Evolutionary conservation across 2,888 invertebrate species (phyloP).

Genomic region (Rugalucina vietnamica): DNA sequence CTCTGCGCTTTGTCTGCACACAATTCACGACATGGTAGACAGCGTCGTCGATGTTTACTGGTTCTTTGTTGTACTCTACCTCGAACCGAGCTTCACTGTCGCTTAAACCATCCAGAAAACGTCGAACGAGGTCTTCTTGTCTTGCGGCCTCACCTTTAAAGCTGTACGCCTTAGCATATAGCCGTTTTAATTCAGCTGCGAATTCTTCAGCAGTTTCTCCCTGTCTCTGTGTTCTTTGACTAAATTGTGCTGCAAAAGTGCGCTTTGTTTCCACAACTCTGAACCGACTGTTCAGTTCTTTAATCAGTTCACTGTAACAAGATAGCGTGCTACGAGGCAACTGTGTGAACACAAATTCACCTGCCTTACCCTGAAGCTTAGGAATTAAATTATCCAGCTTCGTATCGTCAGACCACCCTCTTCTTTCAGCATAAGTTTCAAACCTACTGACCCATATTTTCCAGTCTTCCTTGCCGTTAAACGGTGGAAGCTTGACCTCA

Average conservation of each 20-base stretch:
- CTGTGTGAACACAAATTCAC: conserved; percentile 14
- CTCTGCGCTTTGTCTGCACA: neutral
- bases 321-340: neutral
- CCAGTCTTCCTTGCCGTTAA: conserved; percentile 39
- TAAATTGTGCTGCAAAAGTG: conserved; percentile 15
- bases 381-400: conserved; percentile 31
- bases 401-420: conserved; percentile 27
- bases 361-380: conserved; percentile 13
- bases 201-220: conserved; percentile 30
- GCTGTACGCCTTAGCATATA: conserved; percentile 30
- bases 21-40: conserved; percentile 31
- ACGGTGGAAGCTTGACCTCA: conserved; percentile 20
- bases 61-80: conserved; percentile 25
- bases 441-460: neutral
- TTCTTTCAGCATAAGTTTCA: too few species aligned
- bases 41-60: conserved; percentile 23
- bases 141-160: neutral
- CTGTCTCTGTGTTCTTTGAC: neutral
- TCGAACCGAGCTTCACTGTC: conserved; percentile 19
- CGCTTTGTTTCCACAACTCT: neutral
- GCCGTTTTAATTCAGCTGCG: conserved; percentile 12
- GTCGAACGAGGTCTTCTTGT: conserved; percentile 20
- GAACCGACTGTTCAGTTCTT: conserved; percentile 4
- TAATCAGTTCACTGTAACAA: neutral
- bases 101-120: conserved; percentile 23